A percentile compares a stretch with the other conserved stretches of the same genome.
Evolutionary conservation across 2,113 vertebrate genomes (phyloP).

Genomic region (Balaenoptera acutorostrata): DNA sequence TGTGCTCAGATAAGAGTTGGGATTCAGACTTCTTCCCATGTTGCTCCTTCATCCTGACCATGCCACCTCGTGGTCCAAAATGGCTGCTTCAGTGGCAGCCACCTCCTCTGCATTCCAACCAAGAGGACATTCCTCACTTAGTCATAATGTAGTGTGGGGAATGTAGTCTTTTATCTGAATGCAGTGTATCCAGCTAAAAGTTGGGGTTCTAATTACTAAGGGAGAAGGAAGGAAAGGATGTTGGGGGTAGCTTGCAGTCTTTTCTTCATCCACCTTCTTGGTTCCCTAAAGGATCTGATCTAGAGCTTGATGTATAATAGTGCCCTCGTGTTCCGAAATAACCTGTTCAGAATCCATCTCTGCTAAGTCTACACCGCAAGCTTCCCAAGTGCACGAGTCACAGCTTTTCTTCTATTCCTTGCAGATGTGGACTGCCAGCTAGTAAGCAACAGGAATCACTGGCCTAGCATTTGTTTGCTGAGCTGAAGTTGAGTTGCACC

Average conservation of each 20-base stretch:
- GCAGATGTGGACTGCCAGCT: rapidly evolving
- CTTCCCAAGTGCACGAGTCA: not conserved
- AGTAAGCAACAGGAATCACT: rapidly evolving
- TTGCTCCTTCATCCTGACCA: not conserved
- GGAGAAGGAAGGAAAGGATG: not conserved
- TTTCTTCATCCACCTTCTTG: not conserved
- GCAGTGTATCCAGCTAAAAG: not conserved
- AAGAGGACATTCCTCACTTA: not conserved
- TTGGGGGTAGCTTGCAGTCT: no score
- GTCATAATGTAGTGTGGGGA: not conserved
- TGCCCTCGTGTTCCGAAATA: not conserved
- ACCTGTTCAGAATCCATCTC: not conserved
- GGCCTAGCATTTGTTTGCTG: not conserved
- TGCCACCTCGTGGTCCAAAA: not conserved
- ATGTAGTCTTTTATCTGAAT: not conserved
- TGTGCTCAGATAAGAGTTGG: not conserved
- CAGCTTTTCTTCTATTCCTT: rapidly evolving
- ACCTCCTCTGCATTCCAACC: not conserved
- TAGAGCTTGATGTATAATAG: rapidly evolving
- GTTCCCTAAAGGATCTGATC: not conserved
- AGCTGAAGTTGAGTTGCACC: not conserved
- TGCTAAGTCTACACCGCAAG: not conserved
- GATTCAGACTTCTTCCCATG: not conserved
- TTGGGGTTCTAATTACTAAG: not conserved
- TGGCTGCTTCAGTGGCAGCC: not conserved